Evolutionary conservation across 1,140 invertebrate species (phyloP), one percentile per base, ranked within the genome.

Genomic region (Drosophila neocordata): DNA sequence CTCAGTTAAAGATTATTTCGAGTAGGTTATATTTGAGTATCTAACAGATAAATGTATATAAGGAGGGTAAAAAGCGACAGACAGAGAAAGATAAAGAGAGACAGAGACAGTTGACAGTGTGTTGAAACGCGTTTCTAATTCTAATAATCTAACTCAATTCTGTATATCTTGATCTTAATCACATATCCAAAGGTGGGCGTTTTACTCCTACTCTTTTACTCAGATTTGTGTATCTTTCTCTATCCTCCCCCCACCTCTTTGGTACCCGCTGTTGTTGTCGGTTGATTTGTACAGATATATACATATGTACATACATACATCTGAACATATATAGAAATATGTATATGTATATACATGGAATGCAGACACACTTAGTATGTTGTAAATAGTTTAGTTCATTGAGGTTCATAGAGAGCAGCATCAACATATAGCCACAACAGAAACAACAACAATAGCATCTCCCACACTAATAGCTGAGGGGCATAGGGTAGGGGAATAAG

Each of bases 401-500:
- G 15, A 48, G 41, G 41, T 48, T 48, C 15, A 48, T 48, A 48
- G 20, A 48, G 15, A 48, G 41, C 41, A 48, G 18, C 37, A 38
- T 13, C 37, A 38, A 38, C 37, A 24, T 4, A 24, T 4, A 24
- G 2, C 0, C 22, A 48, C 41, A 48, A 20, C 11, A 48, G 41
- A 7, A 38, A 44, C 41, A 18, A 20, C 41, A 48, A 48, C 41
- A 48, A 48, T 20, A 48, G 41, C 15, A 18, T 57, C 61, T 66
- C 44, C 65, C 73, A 53, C 53, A 63, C 56, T 74, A 77, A 74
- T 77, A 62, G 71, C 70, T 74, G 15, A 20, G 8, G 9, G 15
- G 38, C 11, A 15, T 22, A 1, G 53, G 13, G 7, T 4, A 13
- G 12, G 12, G 22, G 69, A 61, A 69, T 59, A 48, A 20, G 48